Evolutionary conservation across 2,113 vertebrate species (phyloP), one percentile per base, ranked within the genome.

Genomic region (Pedetes capensis): DNA sequence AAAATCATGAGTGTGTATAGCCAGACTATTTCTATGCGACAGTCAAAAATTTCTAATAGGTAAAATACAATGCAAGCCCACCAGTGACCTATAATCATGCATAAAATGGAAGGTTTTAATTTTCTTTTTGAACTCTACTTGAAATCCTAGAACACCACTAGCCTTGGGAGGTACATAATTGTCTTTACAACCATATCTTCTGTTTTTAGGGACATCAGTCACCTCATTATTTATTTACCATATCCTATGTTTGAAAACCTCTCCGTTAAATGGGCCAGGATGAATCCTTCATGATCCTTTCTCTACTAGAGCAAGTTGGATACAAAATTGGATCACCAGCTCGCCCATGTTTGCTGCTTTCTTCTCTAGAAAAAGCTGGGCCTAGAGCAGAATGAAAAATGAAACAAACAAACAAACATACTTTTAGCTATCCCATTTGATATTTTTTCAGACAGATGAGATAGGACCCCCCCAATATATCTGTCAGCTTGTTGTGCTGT

Each of bases 41-140:
- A 87, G 20, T 80, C 78, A 75, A 37, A 74, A 84, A 72, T 6
- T 91, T 63, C 20, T 68, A 82, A 68, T 6, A 71, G 39, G n/a
- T 53, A 2, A 9, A 88, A 51, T 29, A 25, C 59, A 80, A 95
- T 76, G 1, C 39, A 93, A 93, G 10, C 5, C 27, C n/a, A 32
- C 13, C 47, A 87, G 39, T 95, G 20, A 91, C 49, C 8, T 84
- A 44, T 59, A 92, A 87, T 37, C 6, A 87, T 27, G 39, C 29
- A 80, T 55, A 79, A 91, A 76, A 89, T 82, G 17, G 23, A 9
- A 85, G 53, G 4, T 47, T 83, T 71, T 74, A 87, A 44, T 71
- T 89, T n/a, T 87, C 14, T 89, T 44, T 86, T 89, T 69, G 42
- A 94, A 87, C 17, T 86, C 61, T 72, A 13, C 75, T 75, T 75